Conservation (phyloP, 2,888 invertebrate species). For the Auanema freiburgensis region DNA sequence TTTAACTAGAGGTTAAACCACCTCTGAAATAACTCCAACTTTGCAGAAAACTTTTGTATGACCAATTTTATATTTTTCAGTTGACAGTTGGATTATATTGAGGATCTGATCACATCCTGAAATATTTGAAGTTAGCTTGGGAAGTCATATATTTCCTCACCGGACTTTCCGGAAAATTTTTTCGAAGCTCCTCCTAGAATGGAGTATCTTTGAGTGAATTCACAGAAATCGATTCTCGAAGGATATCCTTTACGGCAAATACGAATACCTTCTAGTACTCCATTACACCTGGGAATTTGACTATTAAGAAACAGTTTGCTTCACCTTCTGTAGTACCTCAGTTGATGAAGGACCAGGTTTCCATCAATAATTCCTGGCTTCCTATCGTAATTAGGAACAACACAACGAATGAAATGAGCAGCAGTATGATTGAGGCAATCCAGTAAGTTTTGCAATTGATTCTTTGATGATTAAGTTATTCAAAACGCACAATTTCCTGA, state of each 20-base stretch:
- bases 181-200: slow-evolving; percentile 27
- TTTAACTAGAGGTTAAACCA: slow-evolving; percentile 7
- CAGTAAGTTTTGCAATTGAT: slow-evolving; percentile 57
- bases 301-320: background rate
- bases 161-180: slow-evolving; percentile 16
- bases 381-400: slow-evolving; percentile 64
- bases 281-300: slow-evolving; percentile 83
- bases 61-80: slow-evolving; percentile 54
- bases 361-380: slow-evolving; percentile 54
- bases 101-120: slow-evolving; percentile 16
- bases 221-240: slow-evolving; percentile 98
- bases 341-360: slow-evolving; percentile 55
- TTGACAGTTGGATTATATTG: slow-evolving; percentile 21
- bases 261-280: slow-evolving; percentile 99
- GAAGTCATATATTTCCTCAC: background rate
- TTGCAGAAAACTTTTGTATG: slow-evolving; percentile 56
- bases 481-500: no score
- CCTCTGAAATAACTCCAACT: slow-evolving; percentile 59
- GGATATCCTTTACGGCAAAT: slow-evolving; percentile 99
- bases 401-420: slow-evolving; percentile 64
- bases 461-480: slow-evolving; percentile 18
- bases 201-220: slow-evolving; percentile 94
- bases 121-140: slow-evolving; percentile 1
- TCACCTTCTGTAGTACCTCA: slow-evolving; percentile 30
- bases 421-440: slow-evolving; percentile 58